phyloP scores from a whole-genome alignment of 1,140 invertebrate genomes.

The Diorhabda carinulata region DNA sequence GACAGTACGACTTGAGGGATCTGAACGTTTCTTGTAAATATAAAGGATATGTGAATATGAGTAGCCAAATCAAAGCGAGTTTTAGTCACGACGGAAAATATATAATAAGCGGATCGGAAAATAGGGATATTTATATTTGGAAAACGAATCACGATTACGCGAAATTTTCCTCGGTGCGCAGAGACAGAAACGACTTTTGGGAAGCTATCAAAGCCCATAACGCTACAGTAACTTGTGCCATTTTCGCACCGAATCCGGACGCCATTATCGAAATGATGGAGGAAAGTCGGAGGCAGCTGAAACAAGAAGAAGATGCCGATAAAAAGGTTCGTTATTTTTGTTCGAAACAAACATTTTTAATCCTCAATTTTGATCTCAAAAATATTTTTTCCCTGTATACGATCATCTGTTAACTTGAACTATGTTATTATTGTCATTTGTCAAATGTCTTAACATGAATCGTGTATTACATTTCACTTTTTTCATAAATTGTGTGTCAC shows the following conservation, averaged over 20 bases:
- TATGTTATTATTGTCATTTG: no score
- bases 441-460: no score
- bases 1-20: slow-evolving; percentile 94
- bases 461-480: no score
- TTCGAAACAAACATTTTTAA: neutral
- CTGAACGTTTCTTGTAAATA: slow-evolving; percentile 96
- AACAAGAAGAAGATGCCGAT: slow-evolving; percentile 25
- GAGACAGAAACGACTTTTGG: slow-evolving; percentile 97
- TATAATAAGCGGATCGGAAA: slow-evolving; percentile 96
- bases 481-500: no score
- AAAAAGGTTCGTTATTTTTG: slow-evolving; percentile 8
- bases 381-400: neutral
- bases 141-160: slow-evolving; percentile 94
- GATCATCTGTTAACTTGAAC: neutral
- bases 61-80: slow-evolving; percentile 95
- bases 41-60: slow-evolving; percentile 82
- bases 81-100: slow-evolving; percentile 97
- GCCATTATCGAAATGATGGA: slow-evolving; percentile 76
- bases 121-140: slow-evolving; percentile 97
- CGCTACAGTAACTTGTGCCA: slow-evolving; percentile 92
- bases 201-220: slow-evolving; percentile 97
- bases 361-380: slow-evolving; percentile 28
- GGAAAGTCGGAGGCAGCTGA: slow-evolving; percentile 22
- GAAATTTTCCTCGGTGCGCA: slow-evolving; percentile 88
- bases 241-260: slow-evolving; percentile 95